Evolutionary conservation across 2,797 vertebrate genomes (phyloP).

Genomic region (Gastrophryne carolinensis): DNA sequence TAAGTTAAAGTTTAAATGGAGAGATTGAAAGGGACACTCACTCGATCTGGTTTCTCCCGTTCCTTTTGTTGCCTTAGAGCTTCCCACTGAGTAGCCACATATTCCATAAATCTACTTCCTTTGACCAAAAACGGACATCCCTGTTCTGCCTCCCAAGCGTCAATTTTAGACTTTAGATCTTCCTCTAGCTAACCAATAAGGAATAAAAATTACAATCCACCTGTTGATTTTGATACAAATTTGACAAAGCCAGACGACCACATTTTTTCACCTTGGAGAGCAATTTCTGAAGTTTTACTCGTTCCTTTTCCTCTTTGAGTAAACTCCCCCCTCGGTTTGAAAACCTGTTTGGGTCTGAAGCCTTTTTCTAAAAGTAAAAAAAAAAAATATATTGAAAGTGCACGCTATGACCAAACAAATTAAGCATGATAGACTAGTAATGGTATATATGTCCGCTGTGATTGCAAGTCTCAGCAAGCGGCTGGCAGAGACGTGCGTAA

Average conservation of each 20-base stretch:
- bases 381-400: too few relatives aligned
- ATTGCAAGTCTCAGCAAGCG: too few relatives aligned
- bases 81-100: constrained; percentile 62
- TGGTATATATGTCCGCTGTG: too few relatives aligned
- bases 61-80: constrained; percentile 61
- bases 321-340: constrained; percentile 68
- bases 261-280: constrained; percentile 62
- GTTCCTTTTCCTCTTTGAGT: constrained; percentile 66
- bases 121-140: constrained; percentile 58
- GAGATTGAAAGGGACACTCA: constrained; percentile 53
- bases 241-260: not conserved
- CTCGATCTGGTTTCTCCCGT: constrained; percentile 58
- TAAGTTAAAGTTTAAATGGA: too few relatives aligned
- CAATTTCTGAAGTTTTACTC: constrained; percentile 64
- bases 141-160: constrained; percentile 60
- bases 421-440: too few relatives aligned
- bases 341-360: constrained; percentile 65
- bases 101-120: constrained; percentile 61
- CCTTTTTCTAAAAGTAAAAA: constrained; percentile 60
- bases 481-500: too few relatives aligned
- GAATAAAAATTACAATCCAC: not conserved
- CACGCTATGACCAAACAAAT: too few relatives aligned
- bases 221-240: not conserved
- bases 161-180: constrained; percentile 59
- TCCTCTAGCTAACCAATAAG: constrained; percentile 61